These are phyloP conservation scores for Endomychus coccineus DNA, from an alignment of 2,888 invertebrate genomes.

Conservation along the genomic window DNA sequence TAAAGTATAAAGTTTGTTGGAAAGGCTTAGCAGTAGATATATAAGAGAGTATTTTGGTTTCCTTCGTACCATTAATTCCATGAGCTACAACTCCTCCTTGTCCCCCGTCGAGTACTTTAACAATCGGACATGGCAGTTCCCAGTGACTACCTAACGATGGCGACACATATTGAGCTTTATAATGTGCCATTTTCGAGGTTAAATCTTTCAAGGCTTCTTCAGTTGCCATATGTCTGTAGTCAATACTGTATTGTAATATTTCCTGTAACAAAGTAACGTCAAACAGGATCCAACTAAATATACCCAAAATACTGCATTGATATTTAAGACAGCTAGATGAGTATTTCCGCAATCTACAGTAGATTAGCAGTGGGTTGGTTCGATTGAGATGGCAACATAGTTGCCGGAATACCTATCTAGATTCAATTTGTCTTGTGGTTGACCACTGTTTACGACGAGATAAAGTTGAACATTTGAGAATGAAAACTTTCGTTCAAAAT, in stretches of 20 bases:
- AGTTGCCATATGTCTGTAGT: slow-evolving; percentile 74
- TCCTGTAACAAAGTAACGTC: no score
- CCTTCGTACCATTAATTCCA: slow-evolving; percentile 69
- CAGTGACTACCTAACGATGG: slow-evolving; percentile 50
- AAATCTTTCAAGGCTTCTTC: slow-evolving; percentile 75
- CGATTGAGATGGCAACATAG: no score
- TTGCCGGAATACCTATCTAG: no score
- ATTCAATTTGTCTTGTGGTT: no score
- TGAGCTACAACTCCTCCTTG: slow-evolving; percentile 64
- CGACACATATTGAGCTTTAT: slow-evolving; percentile 72
- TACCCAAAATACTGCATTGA: no score
- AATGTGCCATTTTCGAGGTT: slow-evolving; percentile 74
- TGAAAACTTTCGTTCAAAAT: no score
- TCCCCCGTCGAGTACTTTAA: slow-evolving; percentile 50
- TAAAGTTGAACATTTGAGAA: no score
- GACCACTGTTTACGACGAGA: no score
- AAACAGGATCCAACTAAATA: no score
- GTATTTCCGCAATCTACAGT: no score
- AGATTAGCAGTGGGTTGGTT: no score
- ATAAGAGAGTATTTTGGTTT: slow-evolving; percentile 79
- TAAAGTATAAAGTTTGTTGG: slow-evolving; percentile 83
- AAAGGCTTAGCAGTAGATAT: slow-evolving; percentile 77
- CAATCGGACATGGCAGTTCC: slow-evolving; percentile 46
- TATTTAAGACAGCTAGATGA: no score
- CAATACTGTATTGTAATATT: slow-evolving; percentile 79